Evolutionary conservation across 2,888 invertebrate genomes (phyloP).

Genomic region (Acrobasis suavella): DNA sequence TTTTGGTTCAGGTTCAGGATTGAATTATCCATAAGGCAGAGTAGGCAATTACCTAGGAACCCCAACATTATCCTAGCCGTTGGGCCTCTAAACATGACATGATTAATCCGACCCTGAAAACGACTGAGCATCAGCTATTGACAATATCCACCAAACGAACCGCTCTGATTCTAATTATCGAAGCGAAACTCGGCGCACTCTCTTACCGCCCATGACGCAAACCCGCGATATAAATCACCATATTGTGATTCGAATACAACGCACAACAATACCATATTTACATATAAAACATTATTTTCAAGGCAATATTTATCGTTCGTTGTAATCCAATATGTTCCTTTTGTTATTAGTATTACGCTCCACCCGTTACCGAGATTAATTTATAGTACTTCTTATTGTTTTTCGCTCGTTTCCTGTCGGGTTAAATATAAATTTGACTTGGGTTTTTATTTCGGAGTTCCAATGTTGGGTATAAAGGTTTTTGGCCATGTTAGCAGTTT

Average conservation of each 20-base stretch:
- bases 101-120: no score
- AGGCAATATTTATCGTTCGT: constrained; percentile 53
- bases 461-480: neutral
- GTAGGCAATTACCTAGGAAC: no score
- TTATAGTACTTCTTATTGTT: constrained; percentile 47
- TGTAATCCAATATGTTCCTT: constrained; percentile 41
- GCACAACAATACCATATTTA: constrained; percentile 84
- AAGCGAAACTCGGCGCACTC: constrained; percentile 47
- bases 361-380: constrained; percentile 60
- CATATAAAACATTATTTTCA: constrained; percentile 67
- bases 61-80: no score
- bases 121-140: no score
- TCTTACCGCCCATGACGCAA: constrained; percentile 77
- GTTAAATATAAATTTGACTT: constrained; percentile 28
- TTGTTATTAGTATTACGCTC: constrained; percentile 42
- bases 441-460: neutral
- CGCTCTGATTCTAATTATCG: neutral
- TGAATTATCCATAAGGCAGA: no score
- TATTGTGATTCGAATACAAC: constrained; percentile 84
- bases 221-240: constrained; percentile 81
- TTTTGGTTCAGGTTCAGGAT: no score
- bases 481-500: neutral
- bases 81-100: no score
- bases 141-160: neutral
- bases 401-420: constrained; percentile 31